Evolutionary conservation across 2,113 vertebrate species (phyloP).

Genomic region (Colossoma macropomum): DNA sequence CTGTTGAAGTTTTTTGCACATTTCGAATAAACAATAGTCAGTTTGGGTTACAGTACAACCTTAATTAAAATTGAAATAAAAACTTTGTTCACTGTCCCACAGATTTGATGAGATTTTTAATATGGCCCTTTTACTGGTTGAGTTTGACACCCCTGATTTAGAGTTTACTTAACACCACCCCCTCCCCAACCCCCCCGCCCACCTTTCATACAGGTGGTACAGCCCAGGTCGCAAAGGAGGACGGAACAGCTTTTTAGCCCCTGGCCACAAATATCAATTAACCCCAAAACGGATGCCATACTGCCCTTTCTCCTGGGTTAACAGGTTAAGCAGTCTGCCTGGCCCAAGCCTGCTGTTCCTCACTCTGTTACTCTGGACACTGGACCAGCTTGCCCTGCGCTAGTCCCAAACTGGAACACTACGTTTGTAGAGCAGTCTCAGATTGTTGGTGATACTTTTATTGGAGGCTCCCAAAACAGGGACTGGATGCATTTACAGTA

Average conservation of each 20-base stretch:
- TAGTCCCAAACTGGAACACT: neutral
- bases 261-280: constrained; percentile 56
- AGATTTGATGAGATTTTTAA: too few species aligned
- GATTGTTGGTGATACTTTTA: too few species aligned
- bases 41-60: too few species aligned
- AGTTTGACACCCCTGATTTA: too few species aligned
- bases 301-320: constrained; percentile 28
- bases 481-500: too few species aligned
- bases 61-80: too few species aligned
- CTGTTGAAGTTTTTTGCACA: too few species aligned
- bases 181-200: neutral
- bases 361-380: neutral
- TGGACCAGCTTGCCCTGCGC: neutral
- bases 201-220: neutral
- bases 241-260: constrained; percentile 52
- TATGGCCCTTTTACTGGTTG: too few species aligned
- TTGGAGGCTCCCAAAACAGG: too few species aligned
- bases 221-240: neutral
- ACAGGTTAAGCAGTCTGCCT: constrained; percentile 18
- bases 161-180: neutral
- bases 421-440: neutral
- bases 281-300: constrained; percentile 26
- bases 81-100: too few species aligned
- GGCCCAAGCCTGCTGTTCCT: constrained; percentile 2
- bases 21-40: too few species aligned